Percentiles rank a stretch among this genome's conserved stretches.
Evolutionary conservation across 2,113 vertebrate genomes (phyloP).

Genomic region (Isichthys henryi): DNA sequence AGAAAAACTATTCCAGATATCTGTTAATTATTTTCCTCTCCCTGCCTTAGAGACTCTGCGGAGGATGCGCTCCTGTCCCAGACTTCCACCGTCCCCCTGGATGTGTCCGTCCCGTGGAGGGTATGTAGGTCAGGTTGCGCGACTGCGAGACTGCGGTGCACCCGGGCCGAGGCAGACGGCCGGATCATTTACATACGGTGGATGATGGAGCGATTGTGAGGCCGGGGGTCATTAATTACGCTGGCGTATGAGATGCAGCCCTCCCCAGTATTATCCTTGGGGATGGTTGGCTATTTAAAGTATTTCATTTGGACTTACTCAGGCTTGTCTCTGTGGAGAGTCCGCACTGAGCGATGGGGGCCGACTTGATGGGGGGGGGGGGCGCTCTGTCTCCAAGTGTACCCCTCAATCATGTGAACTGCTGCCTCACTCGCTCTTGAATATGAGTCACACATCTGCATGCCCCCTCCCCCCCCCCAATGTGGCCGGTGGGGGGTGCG

Average conservation of each 20-base stretch:
- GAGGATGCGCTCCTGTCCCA: neutral
- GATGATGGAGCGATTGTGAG: slow-evolving; percentile 21
- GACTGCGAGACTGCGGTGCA: neutral
- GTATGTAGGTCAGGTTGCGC: slow-evolving; percentile 20
- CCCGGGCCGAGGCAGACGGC: slow-evolving; percentile 9
- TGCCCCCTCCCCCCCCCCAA: neutral
- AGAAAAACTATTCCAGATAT: neutral
- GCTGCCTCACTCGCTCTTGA: neutral
- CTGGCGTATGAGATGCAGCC: neutral
- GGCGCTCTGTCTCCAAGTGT: neutral
- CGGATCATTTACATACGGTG: slow-evolving; percentile 18
- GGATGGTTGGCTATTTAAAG: slow-evolving; percentile 17
- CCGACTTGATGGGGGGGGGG: neutral
- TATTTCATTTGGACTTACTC: slow-evolving; percentile 11
- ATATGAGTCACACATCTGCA: neutral
- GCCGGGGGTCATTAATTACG: slow-evolving; percentile 22
- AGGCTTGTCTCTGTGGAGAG: neutral
- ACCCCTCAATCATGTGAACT: neutral
- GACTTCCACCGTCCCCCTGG: neutral
- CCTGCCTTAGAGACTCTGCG: neutral
- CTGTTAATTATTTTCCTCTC: neutral
- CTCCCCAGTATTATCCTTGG: slow-evolving; percentile 1
- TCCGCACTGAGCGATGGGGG: neutral
- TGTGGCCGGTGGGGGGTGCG: neutral
- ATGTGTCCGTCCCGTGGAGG: slow-evolving; percentile 10